phyloP scores from a whole-genome alignment of 2,113 vertebrate species.

The Chrysochloris asiatica region DNA sequence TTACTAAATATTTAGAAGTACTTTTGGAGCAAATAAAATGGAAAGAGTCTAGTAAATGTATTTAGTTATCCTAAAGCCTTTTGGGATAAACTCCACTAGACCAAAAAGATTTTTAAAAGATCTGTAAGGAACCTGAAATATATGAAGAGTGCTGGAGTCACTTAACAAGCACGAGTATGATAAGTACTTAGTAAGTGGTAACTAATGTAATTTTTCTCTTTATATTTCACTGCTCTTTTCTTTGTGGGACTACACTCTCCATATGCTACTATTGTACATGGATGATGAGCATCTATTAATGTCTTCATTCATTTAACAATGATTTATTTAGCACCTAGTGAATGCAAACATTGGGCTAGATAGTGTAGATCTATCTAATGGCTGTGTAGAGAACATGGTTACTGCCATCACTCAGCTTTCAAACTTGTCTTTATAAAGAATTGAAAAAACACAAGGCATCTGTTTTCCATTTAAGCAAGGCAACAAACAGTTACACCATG shows the following conservation, averaged over 20 bases:
- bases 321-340: slow-evolving; percentile 24
- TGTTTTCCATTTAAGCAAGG: slow-evolving; percentile 13
- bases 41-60: not conserved
- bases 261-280: not conserved
- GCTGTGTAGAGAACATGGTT: not conserved
- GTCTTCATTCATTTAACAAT: slow-evolving; percentile 13
- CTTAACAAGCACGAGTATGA: not conserved
- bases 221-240: not conserved
- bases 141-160: not conserved
- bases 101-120: not conserved
- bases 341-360: not conserved
- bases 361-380: not conserved
- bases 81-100: slow-evolving; percentile 18
- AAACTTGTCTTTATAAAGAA: not conserved
- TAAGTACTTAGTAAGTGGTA: not conserved
- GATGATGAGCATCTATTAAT: not conserved
- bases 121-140: not conserved
- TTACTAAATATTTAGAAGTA: slow-evolving; percentile 59
- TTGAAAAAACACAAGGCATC: not conserved
- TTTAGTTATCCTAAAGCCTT: slow-evolving; percentile 20
- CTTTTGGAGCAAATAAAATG: slow-evolving; percentile 37
- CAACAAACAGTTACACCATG: not conserved
- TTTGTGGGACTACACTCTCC: not conserved
- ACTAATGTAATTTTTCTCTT: not conserved
- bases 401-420: not conserved